phyloP scores from a whole-genome alignment of 2,797 vertebrate species.

The Notoglanidium macrostoma region DNA sequence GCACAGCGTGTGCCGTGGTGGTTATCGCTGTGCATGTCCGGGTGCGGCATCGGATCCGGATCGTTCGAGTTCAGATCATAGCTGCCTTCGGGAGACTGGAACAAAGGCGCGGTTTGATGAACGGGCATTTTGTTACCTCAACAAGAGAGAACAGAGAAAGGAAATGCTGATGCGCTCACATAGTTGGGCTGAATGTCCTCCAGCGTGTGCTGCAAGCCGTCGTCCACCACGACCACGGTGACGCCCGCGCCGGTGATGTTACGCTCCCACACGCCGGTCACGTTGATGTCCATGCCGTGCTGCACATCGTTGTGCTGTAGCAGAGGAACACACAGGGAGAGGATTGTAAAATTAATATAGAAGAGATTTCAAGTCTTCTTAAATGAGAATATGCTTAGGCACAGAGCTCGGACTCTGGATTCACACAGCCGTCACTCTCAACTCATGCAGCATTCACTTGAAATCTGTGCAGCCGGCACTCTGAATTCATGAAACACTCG shows the following conservation, averaged over 20 bases:
- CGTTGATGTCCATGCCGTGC: constrained; percentile 91
- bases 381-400: neutral
- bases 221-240: constrained; percentile 95
- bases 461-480: neutral
- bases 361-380: neutral
- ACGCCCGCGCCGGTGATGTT: constrained; percentile 91
- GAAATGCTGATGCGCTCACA: constrained; percentile 70
- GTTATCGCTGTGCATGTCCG: constrained; percentile 85
- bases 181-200: constrained; percentile 93
- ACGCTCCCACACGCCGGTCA: constrained; percentile 94
- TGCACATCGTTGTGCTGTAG: constrained; percentile 83
- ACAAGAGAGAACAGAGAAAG: neutral
- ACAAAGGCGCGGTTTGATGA: neutral
- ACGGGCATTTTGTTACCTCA: neutral
- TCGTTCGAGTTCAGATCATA: constrained; percentile 97
- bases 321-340: neutral
- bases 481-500: neutral
- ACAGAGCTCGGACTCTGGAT: no score
- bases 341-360: no score
- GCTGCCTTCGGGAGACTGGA: constrained; percentile 93
- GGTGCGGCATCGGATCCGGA: constrained; percentile 95
- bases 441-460: neutral
- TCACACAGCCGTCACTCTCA: neutral
- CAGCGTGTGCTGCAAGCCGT: constrained; percentile 90
- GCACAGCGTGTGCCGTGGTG: constrained; percentile 96